Percentiles rank a stretch among this genome's conserved stretches.
Conservation (phyloP, 2,797 vertebrate genomes). For the Sparidentex hasta region DNA sequence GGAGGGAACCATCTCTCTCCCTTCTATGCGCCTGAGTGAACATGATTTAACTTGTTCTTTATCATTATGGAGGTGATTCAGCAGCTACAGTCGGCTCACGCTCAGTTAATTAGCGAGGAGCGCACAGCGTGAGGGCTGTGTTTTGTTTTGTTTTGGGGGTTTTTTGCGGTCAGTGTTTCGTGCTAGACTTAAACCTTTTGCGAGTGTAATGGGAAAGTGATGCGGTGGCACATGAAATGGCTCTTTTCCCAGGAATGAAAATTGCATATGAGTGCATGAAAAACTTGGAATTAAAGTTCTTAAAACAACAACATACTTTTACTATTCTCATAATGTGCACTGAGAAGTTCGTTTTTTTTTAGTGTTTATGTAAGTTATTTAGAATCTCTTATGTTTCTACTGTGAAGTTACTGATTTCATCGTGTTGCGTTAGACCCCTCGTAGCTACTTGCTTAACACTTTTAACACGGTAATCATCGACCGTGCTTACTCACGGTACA, state of each 20-base stretch:
- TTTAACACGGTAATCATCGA: background rate
- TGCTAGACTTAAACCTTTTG: slow-evolving; percentile 21
- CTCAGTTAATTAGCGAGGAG: slow-evolving; percentile 39
- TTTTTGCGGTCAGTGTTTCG: slow-evolving; percentile 24
- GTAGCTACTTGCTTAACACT: slow-evolving; percentile 18
- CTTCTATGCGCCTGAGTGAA: slow-evolving; percentile 23
- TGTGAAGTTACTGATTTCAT: slow-evolving; percentile 45
- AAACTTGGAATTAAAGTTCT: background rate
- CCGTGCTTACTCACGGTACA: background rate
- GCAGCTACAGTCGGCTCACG: slow-evolving; percentile 16
- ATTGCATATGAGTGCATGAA: slow-evolving; percentile 1
- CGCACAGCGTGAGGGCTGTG: slow-evolving; percentile 20
- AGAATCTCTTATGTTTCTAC: slow-evolving; percentile 35
- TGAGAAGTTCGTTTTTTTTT: background rate
- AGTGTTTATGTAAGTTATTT: slow-evolving; percentile 19
- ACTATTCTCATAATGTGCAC: slow-evolving; percentile 3
- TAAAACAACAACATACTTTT: background rate
- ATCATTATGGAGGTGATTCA: slow-evolving; percentile 35
- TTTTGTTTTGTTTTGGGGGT: no score
- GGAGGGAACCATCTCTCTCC: background rate
- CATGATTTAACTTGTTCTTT: slow-evolving; percentile 47
- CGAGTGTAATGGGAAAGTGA: background rate
- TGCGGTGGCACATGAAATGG: background rate
- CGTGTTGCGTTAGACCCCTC: slow-evolving; percentile 16
- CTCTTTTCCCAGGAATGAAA: slow-evolving; percentile 9